Base-by-base conservation (phyloP, 2,113 vertebrate genomes). In the Lonchura striata region DNA sequence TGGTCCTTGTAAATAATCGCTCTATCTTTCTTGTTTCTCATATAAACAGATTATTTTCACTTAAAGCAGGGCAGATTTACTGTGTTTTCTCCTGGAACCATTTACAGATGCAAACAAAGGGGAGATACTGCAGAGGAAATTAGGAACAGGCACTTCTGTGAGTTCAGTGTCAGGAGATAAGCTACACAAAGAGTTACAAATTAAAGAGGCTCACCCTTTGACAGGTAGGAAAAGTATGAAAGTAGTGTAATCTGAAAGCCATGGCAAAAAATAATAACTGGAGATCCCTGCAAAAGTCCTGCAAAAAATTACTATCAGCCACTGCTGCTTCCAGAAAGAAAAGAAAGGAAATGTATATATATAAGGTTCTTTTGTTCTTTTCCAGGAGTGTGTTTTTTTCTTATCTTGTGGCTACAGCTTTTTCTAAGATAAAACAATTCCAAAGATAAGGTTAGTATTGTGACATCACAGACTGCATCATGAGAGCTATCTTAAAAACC, bases 371-470 rank as follows among this genome's bases (percentile, higher is more conserved):
- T 94, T 91, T 82, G 44, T 90, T 82, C n/a, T 74, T 71, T 87
- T 80, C 47, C 82, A 86, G 42, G 31, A 82, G 20, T 28, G 44
- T 59, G 19, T 20, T 77, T 80, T 76, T 68, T 72, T 59, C 75
- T 95, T 95, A 90, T 95, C 94, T 91, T 93, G 54, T 94, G 71
- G 35, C 54, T 88, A 54, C 90, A 82, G 78, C 82, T 88, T 95
- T 94, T 31, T 39, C 54, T n/a, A 74, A 88, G 87, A 85, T 91
- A 94, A 88, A 95, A 86, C 69, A 91, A 83, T 86, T 68, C 41
- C 12, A 44, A 89, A 35, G 23, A 75, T 44, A 79, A 93, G 47
- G 33, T n/a, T 82, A 33, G 8, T 54, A 69, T 91, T 95, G 59
- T 80, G 42, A 66, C 42, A 78, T 92, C 28, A 50, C 6, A 7